Evolutionary conservation across 2,888 invertebrate species (phyloP), one percentile per base, ranked within the genome.

Genomic region (Tenthredo notha): DNA sequence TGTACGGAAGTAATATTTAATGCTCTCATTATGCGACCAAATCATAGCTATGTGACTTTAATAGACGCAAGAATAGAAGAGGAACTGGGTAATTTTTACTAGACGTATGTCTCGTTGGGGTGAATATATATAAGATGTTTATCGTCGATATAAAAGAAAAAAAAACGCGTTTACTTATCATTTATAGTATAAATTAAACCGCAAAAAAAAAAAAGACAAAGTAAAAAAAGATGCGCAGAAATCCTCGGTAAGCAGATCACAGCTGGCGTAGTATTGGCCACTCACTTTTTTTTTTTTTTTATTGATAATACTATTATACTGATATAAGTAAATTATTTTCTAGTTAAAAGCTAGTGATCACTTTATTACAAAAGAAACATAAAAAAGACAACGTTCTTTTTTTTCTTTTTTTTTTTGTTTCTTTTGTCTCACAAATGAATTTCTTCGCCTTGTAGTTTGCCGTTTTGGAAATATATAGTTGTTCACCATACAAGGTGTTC

Each of bases 271-370:
- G 33, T 33, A 33, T 70, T 70, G 70, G 70, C 70, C 70, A 70
- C 70, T 70, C 70, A 70, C 37, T 33, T 70, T n/a, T n/a, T n/a
- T n/a, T n/a, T n/a, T n/a, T n/a, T n/a, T n/a, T 70, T 70, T 37
- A 37, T 70, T 70, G 37, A 37, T 70, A 70, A 18, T 37, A 25
- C 29, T 65, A 25, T 67, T 29, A 10, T 65, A 67, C 21, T 29
- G 18, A 33, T 15, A 70, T 70, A 37, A 70, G 70, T 70, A 70
- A 70, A 70, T 70, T 37, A 70, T 18, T 37, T 70, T 15, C 7
- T 5, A 70, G 37, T 70, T 70, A 70, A 15, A 70, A 70, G 9
- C 33, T 70, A 37, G 29, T n/a, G 70, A 70, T 70, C 70, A 18
- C 37, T 70, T 70, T 70, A 70, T 70, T 37, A 70, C 70, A n/a